phyloP scores from a whole-genome alignment of 2,113 vertebrate species.

The Paracanthobrama guichenoti region DNA sequence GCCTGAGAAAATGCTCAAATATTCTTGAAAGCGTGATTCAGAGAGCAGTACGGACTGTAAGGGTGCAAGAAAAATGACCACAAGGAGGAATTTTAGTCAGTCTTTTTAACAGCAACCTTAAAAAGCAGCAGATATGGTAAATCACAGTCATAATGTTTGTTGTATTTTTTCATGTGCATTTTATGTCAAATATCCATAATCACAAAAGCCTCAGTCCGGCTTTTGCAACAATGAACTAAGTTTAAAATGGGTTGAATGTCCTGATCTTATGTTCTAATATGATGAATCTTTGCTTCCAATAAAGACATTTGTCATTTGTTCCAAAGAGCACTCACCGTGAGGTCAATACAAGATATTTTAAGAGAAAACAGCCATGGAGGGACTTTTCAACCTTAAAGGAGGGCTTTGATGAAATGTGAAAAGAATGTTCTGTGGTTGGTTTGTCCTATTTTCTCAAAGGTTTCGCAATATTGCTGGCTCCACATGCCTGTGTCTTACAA shows the following conservation, averaged over 20 bases:
- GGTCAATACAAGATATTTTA: conserved; percentile 19
- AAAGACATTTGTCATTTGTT: not conserved
- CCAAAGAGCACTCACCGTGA: not conserved
- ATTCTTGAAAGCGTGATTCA: not conserved
- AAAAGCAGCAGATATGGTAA: not conserved
- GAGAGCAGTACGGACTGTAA: not conserved
- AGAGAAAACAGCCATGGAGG: not conserved
- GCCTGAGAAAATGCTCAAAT: not conserved
- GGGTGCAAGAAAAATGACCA: too few relatives aligned
- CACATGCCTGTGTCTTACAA: not conserved
- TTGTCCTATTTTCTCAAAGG: conserved; percentile 13
- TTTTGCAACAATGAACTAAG: conserved; percentile 8
- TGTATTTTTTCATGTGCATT: not conserved
- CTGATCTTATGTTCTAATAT: not conserved
- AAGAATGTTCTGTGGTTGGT: conserved; percentile 35
- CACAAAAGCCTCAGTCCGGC: not conserved
- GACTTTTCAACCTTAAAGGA: conserved; percentile 14
- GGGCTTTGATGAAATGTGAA: conserved; percentile 34
- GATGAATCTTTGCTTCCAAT: not conserved
- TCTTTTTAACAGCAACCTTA: not conserved
- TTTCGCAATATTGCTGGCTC: conserved; percentile 34
- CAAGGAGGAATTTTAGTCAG: not conserved
- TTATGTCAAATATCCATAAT: not conserved
- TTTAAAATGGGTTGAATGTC: not conserved
- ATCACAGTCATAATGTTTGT: not conserved